Evolutionary conservation across 2,797 vertebrate species (phyloP).

Genomic region (Emys orbicularis): DNA sequence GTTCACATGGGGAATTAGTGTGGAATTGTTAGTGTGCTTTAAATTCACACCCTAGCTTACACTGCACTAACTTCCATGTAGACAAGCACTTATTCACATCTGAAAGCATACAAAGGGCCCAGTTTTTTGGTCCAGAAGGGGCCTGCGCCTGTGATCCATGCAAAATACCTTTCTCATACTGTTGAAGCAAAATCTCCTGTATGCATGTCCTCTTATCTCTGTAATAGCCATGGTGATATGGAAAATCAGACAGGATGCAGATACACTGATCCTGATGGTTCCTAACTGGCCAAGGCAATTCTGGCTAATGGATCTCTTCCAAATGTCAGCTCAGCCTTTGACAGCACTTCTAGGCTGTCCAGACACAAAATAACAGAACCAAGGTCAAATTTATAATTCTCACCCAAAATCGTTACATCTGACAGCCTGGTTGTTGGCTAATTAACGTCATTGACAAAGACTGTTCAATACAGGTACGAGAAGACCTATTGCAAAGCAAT

Average conservation of each 20-base stretch:
- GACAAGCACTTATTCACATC: neutral
- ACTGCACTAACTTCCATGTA: too few relatives aligned
- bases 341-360: neutral
- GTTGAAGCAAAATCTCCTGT: neutral
- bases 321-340: neutral
- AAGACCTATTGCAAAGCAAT: neutral
- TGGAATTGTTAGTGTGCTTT: too few relatives aligned
- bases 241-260: constrained; percentile 3
- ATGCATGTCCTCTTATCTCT: neutral
- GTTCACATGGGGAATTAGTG: too few relatives aligned
- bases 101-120: neutral
- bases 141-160: neutral
- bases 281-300: neutral
- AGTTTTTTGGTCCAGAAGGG: neutral
- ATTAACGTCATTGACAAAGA: neutral
- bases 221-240: neutral
- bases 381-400: neutral
- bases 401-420: neutral
- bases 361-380: neutral
- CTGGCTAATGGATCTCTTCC: neutral
- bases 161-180: neutral
- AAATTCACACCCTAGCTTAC: too few relatives aligned
- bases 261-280: neutral
- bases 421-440: neutral
- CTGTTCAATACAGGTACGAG: neutral